Percentiles rank a stretch among this genome's conserved stretches.
These are phyloP conservation scores for Kobus ellipsiprymnus DNA, from an alignment of 2,113 vertebrate genomes.

Conservation along the genomic window DNA sequence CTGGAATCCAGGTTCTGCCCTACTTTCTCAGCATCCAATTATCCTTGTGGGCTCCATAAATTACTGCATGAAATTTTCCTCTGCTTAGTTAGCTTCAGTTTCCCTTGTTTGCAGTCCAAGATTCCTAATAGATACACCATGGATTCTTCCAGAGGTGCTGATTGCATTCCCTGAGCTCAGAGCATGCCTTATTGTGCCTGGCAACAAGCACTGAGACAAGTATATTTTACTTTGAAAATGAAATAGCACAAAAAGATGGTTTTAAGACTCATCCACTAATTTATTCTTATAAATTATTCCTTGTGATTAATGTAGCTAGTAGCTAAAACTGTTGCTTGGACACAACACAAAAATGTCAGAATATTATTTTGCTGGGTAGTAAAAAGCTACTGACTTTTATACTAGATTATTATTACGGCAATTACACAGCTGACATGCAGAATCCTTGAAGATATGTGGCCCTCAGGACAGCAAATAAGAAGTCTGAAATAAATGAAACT, in stretches of 20 bases:
- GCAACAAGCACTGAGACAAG: neutral
- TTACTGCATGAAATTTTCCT: neutral
- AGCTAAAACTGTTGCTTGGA: constrained; percentile 43
- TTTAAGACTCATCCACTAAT: neutral
- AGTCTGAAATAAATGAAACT: constrained; percentile 50
- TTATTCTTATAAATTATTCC: constrained; percentile 45
- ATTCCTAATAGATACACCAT: neutral
- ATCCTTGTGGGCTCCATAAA: neutral
- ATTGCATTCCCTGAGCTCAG: neutral
- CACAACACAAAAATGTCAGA: constrained; percentile 7
- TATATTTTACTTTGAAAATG: constrained; percentile 47
- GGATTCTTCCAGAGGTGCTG: neutral
- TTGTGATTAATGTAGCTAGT: constrained; percentile 51
- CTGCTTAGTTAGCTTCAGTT: neutral
- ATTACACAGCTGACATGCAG: constrained; percentile 51
- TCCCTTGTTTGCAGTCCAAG: neutral
- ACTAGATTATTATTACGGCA: constrained; percentile 17
- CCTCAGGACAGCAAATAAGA: constrained; percentile 24
- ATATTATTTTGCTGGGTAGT: constrained; percentile 33
- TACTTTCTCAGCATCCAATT: neutral
- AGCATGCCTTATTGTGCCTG: neutral
- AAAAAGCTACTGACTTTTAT: constrained; percentile 47
- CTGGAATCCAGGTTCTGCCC: neutral
- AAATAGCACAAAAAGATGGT: constrained; percentile 24
- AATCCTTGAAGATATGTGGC: constrained; percentile 47